A percentile compares a stretch with the other conserved stretches of the same genome.
phyloP scores from a whole-genome alignment of 2,888 invertebrate species.

The Aspidiotus destructor region DNA sequence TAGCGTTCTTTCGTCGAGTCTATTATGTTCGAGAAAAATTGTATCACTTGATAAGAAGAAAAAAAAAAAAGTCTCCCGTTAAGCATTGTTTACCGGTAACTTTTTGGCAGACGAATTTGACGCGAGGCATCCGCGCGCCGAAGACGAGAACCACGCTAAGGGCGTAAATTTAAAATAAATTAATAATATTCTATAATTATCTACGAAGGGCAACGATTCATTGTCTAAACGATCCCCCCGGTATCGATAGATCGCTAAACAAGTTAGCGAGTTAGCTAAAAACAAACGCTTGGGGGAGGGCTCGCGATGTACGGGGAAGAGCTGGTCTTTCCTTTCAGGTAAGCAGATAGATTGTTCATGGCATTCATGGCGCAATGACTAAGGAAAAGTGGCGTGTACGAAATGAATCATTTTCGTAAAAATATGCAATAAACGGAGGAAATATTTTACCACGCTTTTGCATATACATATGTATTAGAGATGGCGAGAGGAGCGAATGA shows the following conservation, averaged over 20 bases:
- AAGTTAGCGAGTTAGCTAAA: neutral
- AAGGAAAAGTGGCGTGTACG: slow-evolving; percentile 18
- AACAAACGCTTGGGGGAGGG: neutral
- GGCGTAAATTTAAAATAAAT: neutral
- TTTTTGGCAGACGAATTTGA: too few species aligned
- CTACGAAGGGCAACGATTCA: neutral
- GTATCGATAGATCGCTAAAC: neutral
- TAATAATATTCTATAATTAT: slow-evolving; percentile 2
- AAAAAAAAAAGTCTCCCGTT: too few species aligned
- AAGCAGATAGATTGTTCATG: neutral
- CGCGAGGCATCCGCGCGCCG: too few species aligned
- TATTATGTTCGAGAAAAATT: too few species aligned
- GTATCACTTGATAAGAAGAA: too few species aligned
- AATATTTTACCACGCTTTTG: slow-evolving; percentile 15
- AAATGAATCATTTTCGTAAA: slow-evolving; percentile 29
- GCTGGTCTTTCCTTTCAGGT: too few species aligned
- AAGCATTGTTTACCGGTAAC: too few species aligned
- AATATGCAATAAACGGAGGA: slow-evolving; percentile 24
- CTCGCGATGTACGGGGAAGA: too few species aligned
- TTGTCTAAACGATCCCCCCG: neutral
- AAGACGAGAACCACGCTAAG: too few species aligned
- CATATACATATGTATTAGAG: too few species aligned
- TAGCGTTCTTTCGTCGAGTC: too few species aligned
- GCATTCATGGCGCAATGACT: neutral
- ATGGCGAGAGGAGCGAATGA: too few species aligned